phyloP scores from a whole-genome alignment of 2,113 vertebrate genomes.

The Trichechus manatus region DNA sequence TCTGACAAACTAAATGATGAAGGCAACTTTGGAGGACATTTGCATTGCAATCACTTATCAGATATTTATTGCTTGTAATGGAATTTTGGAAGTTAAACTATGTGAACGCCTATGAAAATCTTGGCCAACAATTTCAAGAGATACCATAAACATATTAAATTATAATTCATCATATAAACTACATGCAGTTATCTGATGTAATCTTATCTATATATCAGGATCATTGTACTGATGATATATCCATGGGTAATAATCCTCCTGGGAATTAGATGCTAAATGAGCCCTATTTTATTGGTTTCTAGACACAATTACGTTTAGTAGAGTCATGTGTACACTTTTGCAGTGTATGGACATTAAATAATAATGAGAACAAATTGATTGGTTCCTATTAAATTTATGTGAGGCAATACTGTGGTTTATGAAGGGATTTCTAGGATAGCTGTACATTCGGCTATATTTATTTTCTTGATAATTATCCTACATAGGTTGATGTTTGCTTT shows the following conservation, averaged over 20 bases:
- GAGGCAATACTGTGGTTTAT: constrained; percentile 10
- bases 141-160: constrained; percentile 13
- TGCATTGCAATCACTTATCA: background rate
- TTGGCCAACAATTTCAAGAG: constrained; percentile 27
- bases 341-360: constrained; percentile 73
- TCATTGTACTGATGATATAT: background rate
- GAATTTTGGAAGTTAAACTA: constrained; percentile 27
- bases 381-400: constrained; percentile 63
- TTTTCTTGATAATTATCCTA: constrained; percentile 68
- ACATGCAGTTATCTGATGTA: background rate
- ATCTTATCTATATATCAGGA: constrained; percentile 48
- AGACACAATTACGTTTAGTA: constrained; percentile 66
- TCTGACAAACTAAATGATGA: background rate
- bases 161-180: constrained; percentile 16
- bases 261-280: constrained; percentile 69
- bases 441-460: background rate
- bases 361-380: constrained; percentile 60
- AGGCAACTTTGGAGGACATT: background rate
- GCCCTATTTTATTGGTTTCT: constrained; percentile 60
- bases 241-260: constrained; percentile 56
- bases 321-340: constrained; percentile 40
- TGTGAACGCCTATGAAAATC: background rate
- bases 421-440: constrained; percentile 40
- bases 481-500: constrained; percentile 46
- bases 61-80: background rate